A percentile compares a stretch with the other conserved stretches of the same genome.
phyloP scores from a whole-genome alignment of 2,797 vertebrate genomes.

The Pachyuromys duprasi region DNA sequence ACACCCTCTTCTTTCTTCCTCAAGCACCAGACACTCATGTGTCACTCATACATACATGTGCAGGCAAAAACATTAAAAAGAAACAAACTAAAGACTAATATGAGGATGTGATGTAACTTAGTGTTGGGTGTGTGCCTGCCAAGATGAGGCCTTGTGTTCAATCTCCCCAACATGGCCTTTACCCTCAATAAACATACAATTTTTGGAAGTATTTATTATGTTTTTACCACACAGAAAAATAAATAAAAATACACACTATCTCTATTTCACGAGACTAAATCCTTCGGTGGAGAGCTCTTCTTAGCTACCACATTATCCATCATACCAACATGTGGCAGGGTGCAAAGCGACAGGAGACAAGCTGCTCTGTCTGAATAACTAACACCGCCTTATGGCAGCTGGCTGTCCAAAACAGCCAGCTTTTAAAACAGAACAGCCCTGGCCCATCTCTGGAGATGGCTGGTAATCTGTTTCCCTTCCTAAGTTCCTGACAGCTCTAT shows the following conservation, averaged over 20 bases:
- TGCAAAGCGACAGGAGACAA: slow-evolving; percentile 71
- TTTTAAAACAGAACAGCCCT: slow-evolving; percentile 82
- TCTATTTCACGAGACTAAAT: slow-evolving; percentile 28
- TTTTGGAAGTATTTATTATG: neutral
- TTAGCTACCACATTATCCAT: slow-evolving; percentile 74
- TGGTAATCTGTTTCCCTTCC: slow-evolving; percentile 87
- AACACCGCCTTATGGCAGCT: slow-evolving; percentile 83
- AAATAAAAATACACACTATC: slow-evolving; percentile 9
- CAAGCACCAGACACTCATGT: neutral
- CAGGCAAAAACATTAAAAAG: neutral
- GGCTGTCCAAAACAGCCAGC: slow-evolving; percentile 85
- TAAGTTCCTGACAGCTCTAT: slow-evolving; percentile 90
- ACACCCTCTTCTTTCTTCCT: neutral
- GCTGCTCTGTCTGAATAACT: slow-evolving; percentile 76
- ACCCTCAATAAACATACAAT: neutral
- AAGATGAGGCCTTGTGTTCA: neutral
- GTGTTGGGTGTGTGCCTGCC: neutral
- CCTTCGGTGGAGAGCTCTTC: slow-evolving; percentile 70
- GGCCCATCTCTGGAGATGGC: slow-evolving; percentile 78
- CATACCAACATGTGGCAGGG: slow-evolving; percentile 79
- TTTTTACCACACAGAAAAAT: neutral
- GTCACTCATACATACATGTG: neutral
- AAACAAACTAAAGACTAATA: neutral
- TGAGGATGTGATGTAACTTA: neutral
- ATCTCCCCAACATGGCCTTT: neutral